Evolutionary conservation across 1,140 invertebrate species (phyloP).

Genomic region (Aethina tumida): DNA sequence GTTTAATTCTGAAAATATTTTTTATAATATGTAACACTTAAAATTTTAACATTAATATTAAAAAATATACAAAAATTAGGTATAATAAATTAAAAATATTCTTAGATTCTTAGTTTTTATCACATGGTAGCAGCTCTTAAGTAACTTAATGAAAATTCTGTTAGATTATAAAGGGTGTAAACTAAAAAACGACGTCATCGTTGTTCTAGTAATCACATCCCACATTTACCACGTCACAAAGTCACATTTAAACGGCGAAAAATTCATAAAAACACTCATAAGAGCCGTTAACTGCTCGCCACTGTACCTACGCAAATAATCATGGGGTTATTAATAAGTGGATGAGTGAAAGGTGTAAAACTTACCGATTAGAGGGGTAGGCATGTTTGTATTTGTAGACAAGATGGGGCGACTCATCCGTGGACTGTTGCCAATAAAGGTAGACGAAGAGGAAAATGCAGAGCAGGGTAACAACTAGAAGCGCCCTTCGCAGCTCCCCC

Average conservation of each 20-base stretch:
- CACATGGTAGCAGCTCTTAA: no score
- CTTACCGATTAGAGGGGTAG: slow-evolving; percentile 21
- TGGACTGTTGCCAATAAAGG: slow-evolving; percentile 38
- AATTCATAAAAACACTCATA: background rate
- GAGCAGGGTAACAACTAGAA: slow-evolving; percentile 42
- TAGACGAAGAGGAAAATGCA: slow-evolving; percentile 42
- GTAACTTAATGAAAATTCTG: no score
- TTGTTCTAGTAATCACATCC: no score
- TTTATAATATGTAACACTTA: no score
- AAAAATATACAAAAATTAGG: no score
- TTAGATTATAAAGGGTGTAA: no score
- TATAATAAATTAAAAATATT: no score
- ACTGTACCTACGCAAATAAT: slow-evolving; percentile 1
- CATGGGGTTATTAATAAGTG: no score
- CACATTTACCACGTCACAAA: background rate
- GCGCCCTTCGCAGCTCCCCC: slow-evolving; percentile 39
- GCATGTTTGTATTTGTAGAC: slow-evolving; percentile 21
- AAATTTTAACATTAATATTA: no score
- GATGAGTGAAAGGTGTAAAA: slow-evolving; percentile 1
- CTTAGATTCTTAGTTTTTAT: no score
- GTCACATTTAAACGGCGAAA: slow-evolving; percentile 2
- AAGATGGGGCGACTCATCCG: slow-evolving; percentile 13
- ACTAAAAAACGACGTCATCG: no score
- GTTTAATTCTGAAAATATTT: no score
- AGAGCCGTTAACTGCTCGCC: background rate